A percentile compares a stretch with the other conserved stretches of the same genome.
Evolutionary conservation across 2,888 invertebrate species (phyloP).

Genomic region (Creontiades dilutus): DNA sequence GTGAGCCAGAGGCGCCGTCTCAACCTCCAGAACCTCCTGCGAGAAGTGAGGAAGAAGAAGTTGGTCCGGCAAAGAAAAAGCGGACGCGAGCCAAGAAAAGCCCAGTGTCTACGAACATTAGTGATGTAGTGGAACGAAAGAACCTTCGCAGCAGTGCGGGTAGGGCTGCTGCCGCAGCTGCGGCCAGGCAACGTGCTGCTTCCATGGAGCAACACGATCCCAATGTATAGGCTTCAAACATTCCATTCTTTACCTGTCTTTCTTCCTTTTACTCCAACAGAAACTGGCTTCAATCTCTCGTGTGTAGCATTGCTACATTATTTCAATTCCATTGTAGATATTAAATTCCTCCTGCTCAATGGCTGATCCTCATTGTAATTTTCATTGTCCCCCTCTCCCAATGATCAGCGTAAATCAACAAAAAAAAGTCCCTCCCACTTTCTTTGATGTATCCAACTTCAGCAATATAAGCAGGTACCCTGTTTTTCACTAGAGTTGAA

Average conservation of each 20-base stretch:
- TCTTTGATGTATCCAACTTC: too few species aligned
- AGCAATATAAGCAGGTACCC: neutral
- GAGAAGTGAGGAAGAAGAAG: constrained; percentile 21
- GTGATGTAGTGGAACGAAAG: constrained; percentile 82
- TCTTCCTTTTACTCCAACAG: constrained; percentile 62
- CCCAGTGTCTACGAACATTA: constrained; percentile 78
- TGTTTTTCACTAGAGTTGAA: neutral
- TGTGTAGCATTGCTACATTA: neutral
- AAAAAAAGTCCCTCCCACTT: too few species aligned
- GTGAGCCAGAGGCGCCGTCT: constrained; percentile 6
- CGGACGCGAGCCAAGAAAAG: constrained; percentile 77
- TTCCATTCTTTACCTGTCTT: constrained; percentile 60
- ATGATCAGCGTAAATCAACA: too few species aligned
- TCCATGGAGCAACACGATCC: constrained; percentile 74
- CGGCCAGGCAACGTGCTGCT: constrained; percentile 78
- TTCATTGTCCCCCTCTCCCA: neutral
- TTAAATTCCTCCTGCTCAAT: neutral
- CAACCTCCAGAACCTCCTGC: constrained; percentile 23
- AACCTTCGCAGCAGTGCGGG: constrained; percentile 85
- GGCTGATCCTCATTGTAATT: neutral
- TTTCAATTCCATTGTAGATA: too few species aligned
- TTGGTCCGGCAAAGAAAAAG: constrained; percentile 73
- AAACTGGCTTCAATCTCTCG: neutral
- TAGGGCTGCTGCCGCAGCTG: constrained; percentile 82
- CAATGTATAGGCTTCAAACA: constrained; percentile 68